Evolutionary conservation across 2,888 invertebrate species (phyloP), one percentile per base, ranked within the genome.

Genomic region (Pachydiplax longipennis): DNA sequence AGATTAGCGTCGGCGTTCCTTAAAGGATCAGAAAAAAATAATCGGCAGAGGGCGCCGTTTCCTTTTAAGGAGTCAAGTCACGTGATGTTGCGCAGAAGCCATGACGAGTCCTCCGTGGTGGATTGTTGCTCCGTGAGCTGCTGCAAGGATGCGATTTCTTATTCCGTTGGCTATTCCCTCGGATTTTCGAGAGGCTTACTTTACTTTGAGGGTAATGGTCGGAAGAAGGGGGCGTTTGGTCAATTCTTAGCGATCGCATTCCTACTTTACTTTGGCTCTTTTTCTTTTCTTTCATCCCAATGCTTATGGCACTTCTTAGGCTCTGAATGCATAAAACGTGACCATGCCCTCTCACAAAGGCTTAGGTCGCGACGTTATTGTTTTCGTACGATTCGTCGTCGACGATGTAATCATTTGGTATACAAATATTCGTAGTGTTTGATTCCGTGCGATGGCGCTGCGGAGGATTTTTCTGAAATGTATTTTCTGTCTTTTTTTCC

Each of bases 1-100:
- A 87, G 87, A 87, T 87, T 87, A 87, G 87, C 87, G 87, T 87
- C 87, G 87, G 87, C 87, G 61, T 87, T 87, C 37, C 87, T 87
- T 61, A 37, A 87, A 87, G 65, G 87, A 18, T 10, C n/a, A 8
- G 12, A 12, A 73, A 73, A 73, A 73, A 73, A 31, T 73, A 25
- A 58, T 87, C 58, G 61, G 83, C 22, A 13, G 35, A 48, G 35
- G 37, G 18, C n/a, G 37, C 4, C 12, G 53, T 15, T 37, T 22
- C 25, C 87, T 58, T 87, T 87, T 87, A 37, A 87, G 87, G 61
- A 87, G 61, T 37, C 87, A 10, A 53, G 87, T 87, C 87, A 87
- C 87, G 87, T 87, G 87, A 87, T 37, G 61, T n/a, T 87, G 61
- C 87, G 87, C 87, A 87, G 65, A 61, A 40, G 22, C 87, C 87